Evolutionary conservation across 2,888 invertebrate genomes (phyloP).

Genomic region (Fabriciana adippe): DNA sequence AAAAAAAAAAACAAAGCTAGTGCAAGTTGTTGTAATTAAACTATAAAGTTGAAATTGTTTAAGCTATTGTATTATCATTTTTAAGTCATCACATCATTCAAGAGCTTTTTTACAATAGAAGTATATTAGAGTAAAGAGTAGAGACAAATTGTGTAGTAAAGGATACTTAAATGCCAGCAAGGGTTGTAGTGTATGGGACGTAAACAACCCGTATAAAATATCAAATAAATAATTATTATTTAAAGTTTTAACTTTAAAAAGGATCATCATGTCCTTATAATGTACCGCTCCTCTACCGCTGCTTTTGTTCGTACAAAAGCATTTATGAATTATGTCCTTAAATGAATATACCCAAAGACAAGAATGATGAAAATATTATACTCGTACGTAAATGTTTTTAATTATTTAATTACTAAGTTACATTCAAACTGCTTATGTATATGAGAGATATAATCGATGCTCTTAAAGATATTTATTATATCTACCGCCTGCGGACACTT

Average conservation of each 20-base stretch:
- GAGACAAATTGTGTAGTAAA: neutral
- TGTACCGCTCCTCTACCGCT: no score
- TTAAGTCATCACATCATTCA: neutral
- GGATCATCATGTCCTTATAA: no score
- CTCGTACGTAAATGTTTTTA: neutral
- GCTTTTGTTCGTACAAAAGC: no score
- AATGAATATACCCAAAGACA: no score
- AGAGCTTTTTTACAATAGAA: neutral
- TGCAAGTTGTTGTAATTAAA: no score
- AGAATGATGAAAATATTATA: no score
- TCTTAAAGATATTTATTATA: constrained; percentile 28
- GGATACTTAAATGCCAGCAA: neutral
- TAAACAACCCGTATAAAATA: neutral
- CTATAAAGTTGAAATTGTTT: neutral
- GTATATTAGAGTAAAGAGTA: neutral
- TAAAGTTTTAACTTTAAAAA: neutral
- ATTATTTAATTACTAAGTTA: neutral
- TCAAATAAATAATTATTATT: constrained; percentile 4
- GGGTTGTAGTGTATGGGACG: neutral
- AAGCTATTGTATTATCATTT: neutral
- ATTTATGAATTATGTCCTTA: no score
- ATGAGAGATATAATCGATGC: constrained; percentile 15
- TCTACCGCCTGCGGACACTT: constrained; percentile 22
- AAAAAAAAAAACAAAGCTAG: no score
- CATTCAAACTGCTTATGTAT: neutral